These are phyloP conservation scores for Magallana ariakensis DNA, from an alignment of 1,140 invertebrate genomes.

Conservation along the genomic window DNA sequence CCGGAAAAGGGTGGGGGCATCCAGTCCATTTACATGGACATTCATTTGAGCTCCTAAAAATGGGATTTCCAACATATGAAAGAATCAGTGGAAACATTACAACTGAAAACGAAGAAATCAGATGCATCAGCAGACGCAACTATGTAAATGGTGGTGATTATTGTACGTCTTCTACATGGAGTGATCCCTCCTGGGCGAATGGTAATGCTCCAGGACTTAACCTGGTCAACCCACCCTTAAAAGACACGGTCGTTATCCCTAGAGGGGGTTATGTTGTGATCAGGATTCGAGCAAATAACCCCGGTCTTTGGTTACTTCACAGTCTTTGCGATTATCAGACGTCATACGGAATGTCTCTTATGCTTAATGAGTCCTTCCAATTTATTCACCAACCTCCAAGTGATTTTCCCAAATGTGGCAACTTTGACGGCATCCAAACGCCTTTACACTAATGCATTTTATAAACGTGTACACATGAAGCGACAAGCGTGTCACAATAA, in stretches of 20 bases:
- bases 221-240: conserved; percentile 83
- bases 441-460: not conserved
- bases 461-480: too few relatives aligned
- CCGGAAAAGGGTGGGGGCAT: conserved; percentile 83
- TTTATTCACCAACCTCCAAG: conserved; percentile 52
- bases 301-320: conserved; percentile 74
- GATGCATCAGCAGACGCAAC: not conserved
- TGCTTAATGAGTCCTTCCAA: conserved; percentile 19
- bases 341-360: conserved; percentile 60
- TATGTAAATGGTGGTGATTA: too few relatives aligned
- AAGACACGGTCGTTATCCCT: conserved; percentile 86
- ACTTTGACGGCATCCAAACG: conserved; percentile 38
- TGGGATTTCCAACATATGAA: conserved; percentile 72
- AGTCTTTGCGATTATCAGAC: conserved; percentile 63
- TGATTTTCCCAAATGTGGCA: conserved; percentile 58
- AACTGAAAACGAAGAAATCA: conserved; percentile 54
- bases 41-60: conserved; percentile 85
- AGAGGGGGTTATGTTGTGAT: conserved; percentile 85
- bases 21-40: conserved; percentile 89
- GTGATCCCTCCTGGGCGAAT: conserved; percentile 53
- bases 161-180: conserved; percentile 63
- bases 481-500: too few relatives aligned
- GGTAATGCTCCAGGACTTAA: conserved; percentile 56
- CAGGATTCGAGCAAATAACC: conserved; percentile 87
- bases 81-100: conserved; percentile 70